A percentile compares a stretch with the other conserved stretches of the same genome.
These are phyloP conservation scores for Watsonalla cultraria DNA, from an alignment of 2,888 invertebrate species.

Conservation along the genomic window DNA sequence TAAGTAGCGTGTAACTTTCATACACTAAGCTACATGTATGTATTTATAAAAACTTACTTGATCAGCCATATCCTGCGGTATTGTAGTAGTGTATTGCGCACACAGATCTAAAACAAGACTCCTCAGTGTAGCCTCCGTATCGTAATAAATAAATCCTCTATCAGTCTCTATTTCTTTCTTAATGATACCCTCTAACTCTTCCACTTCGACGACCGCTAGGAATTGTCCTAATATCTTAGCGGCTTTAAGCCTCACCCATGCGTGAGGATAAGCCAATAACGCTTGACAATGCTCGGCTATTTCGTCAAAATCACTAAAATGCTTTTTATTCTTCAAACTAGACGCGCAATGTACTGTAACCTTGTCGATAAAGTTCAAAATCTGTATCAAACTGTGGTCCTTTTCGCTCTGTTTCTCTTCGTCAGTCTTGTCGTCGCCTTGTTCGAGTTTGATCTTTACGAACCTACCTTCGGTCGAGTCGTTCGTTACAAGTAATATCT, in stretches of 20 bases:
- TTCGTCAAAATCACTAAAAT: constrained; percentile 71
- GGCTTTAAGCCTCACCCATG: constrained; percentile 90
- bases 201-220: constrained; percentile 80
- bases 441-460: constrained; percentile 72
- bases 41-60: constrained; percentile 63
- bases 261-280: constrained; percentile 88
- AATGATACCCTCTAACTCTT: constrained; percentile 76
- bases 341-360: constrained; percentile 81
- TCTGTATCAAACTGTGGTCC: constrained; percentile 87
- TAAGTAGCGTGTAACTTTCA: no score
- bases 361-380: constrained; percentile 84
- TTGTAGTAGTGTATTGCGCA: constrained; percentile 84
- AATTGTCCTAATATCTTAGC: constrained; percentile 87
- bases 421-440: constrained; percentile 60
- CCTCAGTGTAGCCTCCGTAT: constrained; percentile 80
- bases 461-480: constrained; percentile 78
- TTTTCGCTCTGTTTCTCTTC: constrained; percentile 80
- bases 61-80: constrained; percentile 86
- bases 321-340: constrained; percentile 74
- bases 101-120: constrained; percentile 86
- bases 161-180: constrained; percentile 50
- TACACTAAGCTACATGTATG: no score
- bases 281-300: constrained; percentile 83
- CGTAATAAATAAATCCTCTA: constrained; percentile 80
- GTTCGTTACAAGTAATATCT: constrained; percentile 69